Evolutionary conservation across 2,888 invertebrate species (phyloP).

Genomic region (Operophtera brumata): DNA sequence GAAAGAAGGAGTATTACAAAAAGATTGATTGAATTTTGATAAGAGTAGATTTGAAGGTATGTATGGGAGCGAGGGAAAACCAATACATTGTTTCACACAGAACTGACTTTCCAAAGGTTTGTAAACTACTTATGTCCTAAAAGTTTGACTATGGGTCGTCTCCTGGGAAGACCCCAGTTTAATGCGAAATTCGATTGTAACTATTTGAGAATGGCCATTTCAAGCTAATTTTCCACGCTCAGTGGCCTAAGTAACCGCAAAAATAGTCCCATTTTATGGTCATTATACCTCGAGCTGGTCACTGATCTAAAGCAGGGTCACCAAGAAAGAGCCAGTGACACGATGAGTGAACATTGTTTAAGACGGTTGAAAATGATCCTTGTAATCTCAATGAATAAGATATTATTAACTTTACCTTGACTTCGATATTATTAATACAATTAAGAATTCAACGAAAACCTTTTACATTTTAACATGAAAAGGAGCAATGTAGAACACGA

Average conservation of each 20-base stretch:
- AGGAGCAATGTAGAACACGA: neutral
- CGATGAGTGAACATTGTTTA: too few species aligned
- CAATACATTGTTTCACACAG: slow-evolving; percentile 4
- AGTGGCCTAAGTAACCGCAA: neutral
- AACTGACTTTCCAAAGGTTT: neutral
- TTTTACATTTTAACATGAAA: too few species aligned
- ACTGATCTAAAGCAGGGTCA: too few species aligned
- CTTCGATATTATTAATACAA: neutral
- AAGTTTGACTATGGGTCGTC: slow-evolving; percentile 8
- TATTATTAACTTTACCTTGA: too few species aligned
- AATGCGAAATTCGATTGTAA: slow-evolving; percentile 7
- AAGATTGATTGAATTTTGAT: neutral
- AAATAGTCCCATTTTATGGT: neutral
- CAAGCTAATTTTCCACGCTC: neutral
- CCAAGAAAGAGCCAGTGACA: too few species aligned
- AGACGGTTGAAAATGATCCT: too few species aligned
- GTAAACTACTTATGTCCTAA: slow-evolving; percentile 10
- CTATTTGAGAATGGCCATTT: neutral
- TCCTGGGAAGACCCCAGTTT: slow-evolving; percentile 7
- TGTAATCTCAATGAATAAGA: too few species aligned
- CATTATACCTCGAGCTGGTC: too few species aligned
- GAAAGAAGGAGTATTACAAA: too few species aligned
- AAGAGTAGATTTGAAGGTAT: neutral
- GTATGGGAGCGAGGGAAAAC: slow-evolving; percentile 1
- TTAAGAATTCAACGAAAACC: neutral